Conservation (phyloP, 2,797 vertebrate genomes). For the Periparus ater region DNA sequence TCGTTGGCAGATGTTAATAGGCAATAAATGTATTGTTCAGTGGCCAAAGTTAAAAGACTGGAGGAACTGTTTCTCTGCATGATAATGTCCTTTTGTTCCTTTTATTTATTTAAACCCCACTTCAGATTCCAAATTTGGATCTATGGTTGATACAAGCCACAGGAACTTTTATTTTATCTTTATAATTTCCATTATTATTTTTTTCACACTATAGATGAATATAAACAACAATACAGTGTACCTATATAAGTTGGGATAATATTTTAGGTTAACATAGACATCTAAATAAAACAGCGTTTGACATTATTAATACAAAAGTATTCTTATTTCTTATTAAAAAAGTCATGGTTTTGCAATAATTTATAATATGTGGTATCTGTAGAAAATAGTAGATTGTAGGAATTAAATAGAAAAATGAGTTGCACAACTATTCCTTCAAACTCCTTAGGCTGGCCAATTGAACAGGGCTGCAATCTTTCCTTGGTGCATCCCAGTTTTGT, state of each 20-base stretch:
- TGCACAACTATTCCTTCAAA: not conserved
- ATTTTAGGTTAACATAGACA: not conserved
- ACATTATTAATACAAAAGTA: not conserved
- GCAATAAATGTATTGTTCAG: constrained; percentile 30
- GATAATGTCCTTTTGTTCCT: constrained; percentile 30
- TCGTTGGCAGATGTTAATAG: constrained; percentile 13
- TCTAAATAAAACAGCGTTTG: not conserved
- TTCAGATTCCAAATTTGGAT: not conserved
- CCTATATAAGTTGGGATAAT: not conserved
- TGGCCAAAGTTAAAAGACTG: constrained; percentile 11
- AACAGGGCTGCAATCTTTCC: not conserved
- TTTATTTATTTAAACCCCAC: not conserved
- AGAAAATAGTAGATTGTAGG: not conserved
- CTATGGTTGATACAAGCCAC: not conserved
- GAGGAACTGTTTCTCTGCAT: constrained; percentile 47
- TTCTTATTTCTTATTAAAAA: not conserved
- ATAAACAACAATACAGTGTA: not conserved
- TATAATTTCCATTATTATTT: not conserved
- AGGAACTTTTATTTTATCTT: not conserved
- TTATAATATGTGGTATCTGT: not conserved
- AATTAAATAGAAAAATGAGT: not conserved
- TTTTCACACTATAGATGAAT: not conserved
- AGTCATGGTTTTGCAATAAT: not conserved
- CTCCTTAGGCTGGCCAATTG: not conserved
- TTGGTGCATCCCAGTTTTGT: not conserved